These are phyloP conservation scores for Melinopterus prodromus DNA, from an alignment of 2,888 invertebrate genomes.

Conservation along the genomic window DNA sequence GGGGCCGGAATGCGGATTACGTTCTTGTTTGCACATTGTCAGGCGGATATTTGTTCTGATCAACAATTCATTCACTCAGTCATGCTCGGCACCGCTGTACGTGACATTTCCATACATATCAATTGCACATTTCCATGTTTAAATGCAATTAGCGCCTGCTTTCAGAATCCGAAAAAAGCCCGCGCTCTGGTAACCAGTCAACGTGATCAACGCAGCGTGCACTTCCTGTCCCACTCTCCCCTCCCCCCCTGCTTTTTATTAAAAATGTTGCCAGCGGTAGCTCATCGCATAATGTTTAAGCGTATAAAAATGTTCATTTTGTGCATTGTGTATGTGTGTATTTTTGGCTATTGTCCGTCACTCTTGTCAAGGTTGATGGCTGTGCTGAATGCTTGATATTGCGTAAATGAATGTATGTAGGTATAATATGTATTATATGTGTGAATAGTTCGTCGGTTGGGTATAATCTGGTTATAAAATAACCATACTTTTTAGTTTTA, in stretches of 20 bases:
- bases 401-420: not conserved
- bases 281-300: not conserved
- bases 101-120: constrained; percentile 40
- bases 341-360: not conserved
- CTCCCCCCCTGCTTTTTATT: not conserved
- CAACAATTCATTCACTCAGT: constrained; percentile 33
- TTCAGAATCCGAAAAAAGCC: constrained; percentile 4
- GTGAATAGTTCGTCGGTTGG: no score
- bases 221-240: not conserved
- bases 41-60: constrained; percentile 31
- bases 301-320: not conserved
- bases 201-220: not conserved
- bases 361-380: not conserved
- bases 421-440: not conserved
- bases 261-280: not conserved
- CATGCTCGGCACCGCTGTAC: constrained; percentile 31
- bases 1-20: constrained; percentile 19
- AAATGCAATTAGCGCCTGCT: constrained; percentile 32
- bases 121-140: constrained; percentile 38
- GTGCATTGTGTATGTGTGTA: not conserved
- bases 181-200: not conserved
- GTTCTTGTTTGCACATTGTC: constrained; percentile 24
- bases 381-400: not conserved
- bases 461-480: no score
- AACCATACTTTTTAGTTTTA: no score